A percentile compares a stretch with the other conserved stretches of the same genome.
These are phyloP conservation scores for Heliconius ethilla DNA, from an alignment of 2,888 invertebrate genomes.

Conservation along the genomic window DNA sequence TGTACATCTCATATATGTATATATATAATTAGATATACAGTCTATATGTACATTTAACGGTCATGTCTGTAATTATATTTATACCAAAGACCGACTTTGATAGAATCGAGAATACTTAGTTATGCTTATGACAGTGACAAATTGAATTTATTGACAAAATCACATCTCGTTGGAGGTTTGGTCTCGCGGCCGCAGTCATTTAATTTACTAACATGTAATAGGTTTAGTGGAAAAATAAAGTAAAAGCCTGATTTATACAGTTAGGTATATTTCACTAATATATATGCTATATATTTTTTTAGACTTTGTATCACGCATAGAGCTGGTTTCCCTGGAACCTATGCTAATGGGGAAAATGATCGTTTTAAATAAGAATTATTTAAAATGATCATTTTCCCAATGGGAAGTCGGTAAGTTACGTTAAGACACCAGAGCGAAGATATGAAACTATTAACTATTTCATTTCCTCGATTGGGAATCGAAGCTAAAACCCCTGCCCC, in stretches of 20 bases:
- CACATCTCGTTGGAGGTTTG: neutral
- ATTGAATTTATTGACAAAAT: slow-evolving; percentile 12
- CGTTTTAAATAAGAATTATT: no score
- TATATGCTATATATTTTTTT: neutral
- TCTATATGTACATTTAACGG: neutral
- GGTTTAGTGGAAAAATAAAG: neutral
- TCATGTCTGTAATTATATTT: slow-evolving; percentile 1
- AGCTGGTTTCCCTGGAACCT: no score
- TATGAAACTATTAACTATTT: neutral
- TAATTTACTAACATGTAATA: neutral
- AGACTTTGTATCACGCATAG: no score
- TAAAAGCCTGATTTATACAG: neutral
- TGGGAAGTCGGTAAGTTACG: no score
- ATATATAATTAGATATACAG: neutral
- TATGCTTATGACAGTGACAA: slow-evolving; percentile 18
- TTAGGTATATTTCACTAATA: neutral
- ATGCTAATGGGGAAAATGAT: neutral
- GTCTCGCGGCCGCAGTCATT: neutral
- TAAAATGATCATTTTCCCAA: no score
- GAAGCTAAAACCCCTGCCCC: neutral
- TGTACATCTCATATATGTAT: no score
- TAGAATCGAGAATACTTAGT: slow-evolving; percentile 1
- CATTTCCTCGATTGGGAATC: neutral
- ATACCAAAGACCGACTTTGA: slow-evolving; percentile 12
- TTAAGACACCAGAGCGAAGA: no score